phyloP scores from a whole-genome alignment of 2,113 vertebrate genomes.

The Atractosteus spatula region DNA sequence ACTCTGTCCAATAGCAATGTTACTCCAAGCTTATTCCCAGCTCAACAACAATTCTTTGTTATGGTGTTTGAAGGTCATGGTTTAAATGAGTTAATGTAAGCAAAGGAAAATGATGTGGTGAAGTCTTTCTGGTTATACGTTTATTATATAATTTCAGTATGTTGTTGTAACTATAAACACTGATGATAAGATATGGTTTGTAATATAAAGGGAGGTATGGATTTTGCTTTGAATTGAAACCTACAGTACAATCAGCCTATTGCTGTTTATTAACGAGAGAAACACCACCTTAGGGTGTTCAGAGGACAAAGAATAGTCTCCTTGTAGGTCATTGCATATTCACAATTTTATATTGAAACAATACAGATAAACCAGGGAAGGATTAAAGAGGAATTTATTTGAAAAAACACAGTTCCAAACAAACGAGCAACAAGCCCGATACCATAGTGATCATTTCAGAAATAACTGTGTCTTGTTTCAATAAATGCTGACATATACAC shows the following conservation, averaged over 20 bases:
- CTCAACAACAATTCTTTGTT: slow-evolving; percentile 66
- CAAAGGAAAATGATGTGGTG: slow-evolving; percentile 63
- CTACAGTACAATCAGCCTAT: slow-evolving; percentile 44
- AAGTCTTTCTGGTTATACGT: slow-evolving; percentile 50
- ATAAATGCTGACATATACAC: too few species aligned
- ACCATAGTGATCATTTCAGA: too few species aligned
- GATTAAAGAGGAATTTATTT: slow-evolving; percentile 56
- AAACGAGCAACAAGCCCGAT: slow-evolving; percentile 31
- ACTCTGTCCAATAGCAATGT: too few species aligned
- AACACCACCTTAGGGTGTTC: slow-evolving; percentile 66
- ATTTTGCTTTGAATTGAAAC: slow-evolving; percentile 68
- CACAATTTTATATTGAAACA: slow-evolving; percentile 75
- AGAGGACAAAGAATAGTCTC: slow-evolving; percentile 33
- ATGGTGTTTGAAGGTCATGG: slow-evolving; percentile 65
- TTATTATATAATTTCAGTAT: slow-evolving; percentile 58
- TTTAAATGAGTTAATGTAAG: slow-evolving; percentile 63
- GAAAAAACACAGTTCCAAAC: slow-evolving; percentile 50
- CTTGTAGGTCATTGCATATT: slow-evolving; percentile 68
- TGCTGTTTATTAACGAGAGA: slow-evolving; percentile 69
- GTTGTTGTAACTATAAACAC: slow-evolving; percentile 70
- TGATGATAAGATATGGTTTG: slow-evolving; percentile 60
- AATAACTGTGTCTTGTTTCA: too few species aligned
- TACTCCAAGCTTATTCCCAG: slow-evolving; percentile 14
- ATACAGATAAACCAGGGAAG: slow-evolving; percentile 60
- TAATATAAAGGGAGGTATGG: slow-evolving; percentile 60